Base-by-base conservation (phyloP, 2,113 vertebrate genomes). In the Cromileptes altivelis region DNA sequence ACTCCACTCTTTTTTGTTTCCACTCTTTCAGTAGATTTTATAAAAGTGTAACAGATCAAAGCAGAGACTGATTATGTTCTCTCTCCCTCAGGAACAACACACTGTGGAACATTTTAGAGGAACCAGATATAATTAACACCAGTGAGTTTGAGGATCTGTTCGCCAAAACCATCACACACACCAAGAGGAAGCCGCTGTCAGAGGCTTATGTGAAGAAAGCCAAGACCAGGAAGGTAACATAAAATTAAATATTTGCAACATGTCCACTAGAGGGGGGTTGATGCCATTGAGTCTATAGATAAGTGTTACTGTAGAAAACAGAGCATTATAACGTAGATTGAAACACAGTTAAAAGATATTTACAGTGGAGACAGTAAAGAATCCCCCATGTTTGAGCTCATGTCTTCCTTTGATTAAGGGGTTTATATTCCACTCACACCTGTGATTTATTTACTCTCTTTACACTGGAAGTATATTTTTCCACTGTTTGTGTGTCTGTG, bases 131-230 rank as follows among this genome's bases (percentile, higher is more conserved):
- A 88, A 93, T 91, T 64, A 97, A 98, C 70, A 78, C 97, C 73
- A 91, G 86, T 14, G 97, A 98, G 89, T 99, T 99, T 95, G 98
- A 99, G 78, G 97, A 97, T 82, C 96, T 99, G 50, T 99, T 99
- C 82, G 96, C 97, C 86, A 99, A 99, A 96, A 95, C 95, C 80
- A 96, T 89, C 70, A 88, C 95, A 85, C 96, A 96, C 85, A 94
- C 95, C 90, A 98, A 97, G 94, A 97, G 95, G 94, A 99, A 98
- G 88, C 97, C 96, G 6, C 95, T 99, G 60, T 96, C 97, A 25
- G 97, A 99, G 63, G 92, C 96, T 13, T 99, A 97, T 0, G 96
- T 97, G 89, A 97, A 97, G 88, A 97, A 97, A 95, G 89, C 14
- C 58, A 99, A 98, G 90, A 88, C 96, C 76, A 98, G 94, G 94